A percentile compares a stretch with the other conserved stretches of the same genome.
Evolutionary conservation across 2,797 vertebrate species (phyloP).

Genomic region (Poecile montanus): DNA sequence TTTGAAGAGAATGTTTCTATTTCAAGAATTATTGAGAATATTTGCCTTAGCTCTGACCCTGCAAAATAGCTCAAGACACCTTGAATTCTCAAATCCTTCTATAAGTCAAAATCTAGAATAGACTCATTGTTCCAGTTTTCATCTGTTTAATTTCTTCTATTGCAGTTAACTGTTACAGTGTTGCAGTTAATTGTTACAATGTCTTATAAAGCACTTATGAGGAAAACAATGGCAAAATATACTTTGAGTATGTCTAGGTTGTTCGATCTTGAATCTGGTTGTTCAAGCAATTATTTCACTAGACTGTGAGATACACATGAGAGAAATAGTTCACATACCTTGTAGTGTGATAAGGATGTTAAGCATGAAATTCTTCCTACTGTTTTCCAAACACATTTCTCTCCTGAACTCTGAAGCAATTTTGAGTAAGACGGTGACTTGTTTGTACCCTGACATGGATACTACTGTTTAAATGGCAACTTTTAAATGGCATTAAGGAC

Average conservation of each 20-base stretch:
- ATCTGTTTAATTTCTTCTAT: background rate
- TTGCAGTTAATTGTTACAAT: too few relatives aligned
- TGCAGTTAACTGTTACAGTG: too few relatives aligned
- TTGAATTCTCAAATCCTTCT: background rate
- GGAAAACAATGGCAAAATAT: background rate
- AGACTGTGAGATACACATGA: background rate
- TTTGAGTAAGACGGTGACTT: background rate
- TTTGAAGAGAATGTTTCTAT: background rate
- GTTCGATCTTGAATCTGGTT: background rate
- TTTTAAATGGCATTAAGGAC: background rate
- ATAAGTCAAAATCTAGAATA: background rate
- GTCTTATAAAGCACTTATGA: background rate
- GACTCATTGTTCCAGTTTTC: background rate
- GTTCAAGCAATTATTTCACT: background rate
- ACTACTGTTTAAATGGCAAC: background rate
- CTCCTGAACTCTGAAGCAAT: background rate
- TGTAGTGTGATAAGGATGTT: background rate
- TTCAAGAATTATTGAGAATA: background rate
- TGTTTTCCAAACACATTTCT: background rate
- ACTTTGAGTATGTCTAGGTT: background rate
- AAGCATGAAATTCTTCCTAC: background rate
- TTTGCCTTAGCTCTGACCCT: background rate
- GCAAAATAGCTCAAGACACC: slow-evolving; percentile 5
- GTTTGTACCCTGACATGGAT: background rate
- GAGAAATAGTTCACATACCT: background rate